These are phyloP conservation scores for Sebastiscus tertius DNA, from an alignment of 2,797 vertebrate species.

Conservation along the genomic window DNA sequence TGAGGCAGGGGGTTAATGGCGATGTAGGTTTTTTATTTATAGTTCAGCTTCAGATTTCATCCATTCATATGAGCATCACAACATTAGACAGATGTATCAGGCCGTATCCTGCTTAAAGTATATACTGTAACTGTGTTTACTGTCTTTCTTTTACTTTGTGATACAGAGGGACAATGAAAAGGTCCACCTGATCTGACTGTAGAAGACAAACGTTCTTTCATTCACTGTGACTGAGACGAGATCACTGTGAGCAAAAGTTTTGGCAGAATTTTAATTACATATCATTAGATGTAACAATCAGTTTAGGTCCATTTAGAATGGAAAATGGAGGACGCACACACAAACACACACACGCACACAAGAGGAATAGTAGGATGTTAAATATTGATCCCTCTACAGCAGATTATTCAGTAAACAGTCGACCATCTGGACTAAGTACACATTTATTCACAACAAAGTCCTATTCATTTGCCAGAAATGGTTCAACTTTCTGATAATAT, in stretches of 20 bases:
- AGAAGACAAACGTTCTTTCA: neutral
- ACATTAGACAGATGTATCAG: no score
- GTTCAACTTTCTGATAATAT: neutral
- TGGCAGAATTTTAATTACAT: no score
- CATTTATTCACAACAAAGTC: neutral
- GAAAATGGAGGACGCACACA: neutral
- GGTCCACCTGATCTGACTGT: no score
- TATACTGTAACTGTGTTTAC: no score
- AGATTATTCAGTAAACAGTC: slow-evolving; percentile 3
- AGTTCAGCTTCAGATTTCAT: no score
- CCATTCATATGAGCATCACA: no score
- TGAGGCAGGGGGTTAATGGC: no score
- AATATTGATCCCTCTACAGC: slow-evolving; percentile 7
- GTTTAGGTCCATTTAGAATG: neutral
- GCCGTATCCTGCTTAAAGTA: no score
- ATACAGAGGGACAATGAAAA: neutral
- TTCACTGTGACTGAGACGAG: neutral
- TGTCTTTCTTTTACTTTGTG: neutral
- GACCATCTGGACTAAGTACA: slow-evolving; percentile 6
- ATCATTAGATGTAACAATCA: no score
- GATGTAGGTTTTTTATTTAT: no score
- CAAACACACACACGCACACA: neutral
- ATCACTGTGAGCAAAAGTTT: neutral
- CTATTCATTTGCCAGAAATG: neutral
- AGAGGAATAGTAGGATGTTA: neutral